Conservation (phyloP, 2,888 invertebrate species). For the Cosmopolites sordidus region DNA sequence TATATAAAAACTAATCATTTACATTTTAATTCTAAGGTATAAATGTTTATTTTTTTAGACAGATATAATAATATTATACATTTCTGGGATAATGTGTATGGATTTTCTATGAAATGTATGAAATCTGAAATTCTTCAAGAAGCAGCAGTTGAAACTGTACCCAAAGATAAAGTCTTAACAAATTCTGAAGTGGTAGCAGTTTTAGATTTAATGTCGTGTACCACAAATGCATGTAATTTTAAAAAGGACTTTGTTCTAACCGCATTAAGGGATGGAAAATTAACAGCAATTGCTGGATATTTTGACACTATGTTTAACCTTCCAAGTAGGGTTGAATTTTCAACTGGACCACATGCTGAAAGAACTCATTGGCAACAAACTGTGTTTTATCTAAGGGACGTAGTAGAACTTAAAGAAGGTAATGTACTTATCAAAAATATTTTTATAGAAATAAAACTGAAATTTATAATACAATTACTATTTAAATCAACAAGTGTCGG, state of each 20-base stretch:
- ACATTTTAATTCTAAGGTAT: no score
- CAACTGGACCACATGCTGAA: slow-evolving; percentile 70
- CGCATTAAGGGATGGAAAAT: slow-evolving; percentile 59
- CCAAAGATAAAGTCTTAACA: slow-evolving; percentile 63
- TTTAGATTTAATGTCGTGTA: slow-evolving; percentile 73
- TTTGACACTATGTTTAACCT: slow-evolving; percentile 86
- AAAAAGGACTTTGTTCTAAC: slow-evolving; percentile 63
- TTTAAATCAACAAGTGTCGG: no score
- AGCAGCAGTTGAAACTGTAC: slow-evolving; percentile 64
- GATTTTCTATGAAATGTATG: slow-evolving; percentile 90
- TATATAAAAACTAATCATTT: neutral
- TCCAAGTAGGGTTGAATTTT: slow-evolving; percentile 62
- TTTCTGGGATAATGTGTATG: slow-evolving; percentile 93
- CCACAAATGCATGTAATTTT: slow-evolving; percentile 68
- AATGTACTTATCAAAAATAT: slow-evolving; percentile 16
- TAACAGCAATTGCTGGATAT: slow-evolving; percentile 84
- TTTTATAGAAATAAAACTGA: no score
- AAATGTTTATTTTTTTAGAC: no score
- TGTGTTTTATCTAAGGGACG: slow-evolving; percentile 75
- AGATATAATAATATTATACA: slow-evolving; percentile 69
- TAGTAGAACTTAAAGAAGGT: slow-evolving; percentile 66
- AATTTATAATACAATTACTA: no score
- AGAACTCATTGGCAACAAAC: slow-evolving; percentile 96
- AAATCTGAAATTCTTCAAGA: slow-evolving; percentile 78
- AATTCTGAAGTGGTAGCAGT: slow-evolving; percentile 61